Evolutionary conservation across 2,113 vertebrate genomes (phyloP).

Genomic region (Gambusia holbrooki): DNA sequence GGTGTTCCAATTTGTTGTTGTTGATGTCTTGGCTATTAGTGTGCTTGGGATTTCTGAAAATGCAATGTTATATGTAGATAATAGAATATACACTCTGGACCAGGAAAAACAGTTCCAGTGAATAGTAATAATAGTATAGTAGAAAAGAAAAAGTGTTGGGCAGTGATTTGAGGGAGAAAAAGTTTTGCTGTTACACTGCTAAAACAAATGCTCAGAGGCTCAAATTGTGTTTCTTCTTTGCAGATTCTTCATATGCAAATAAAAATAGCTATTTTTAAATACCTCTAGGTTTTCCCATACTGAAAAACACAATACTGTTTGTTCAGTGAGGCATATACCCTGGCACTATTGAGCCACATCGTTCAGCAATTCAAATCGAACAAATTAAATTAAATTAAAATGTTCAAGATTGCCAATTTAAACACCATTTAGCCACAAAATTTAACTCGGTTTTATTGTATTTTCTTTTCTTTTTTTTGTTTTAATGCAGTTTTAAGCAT

Average conservation of each 20-base stretch:
- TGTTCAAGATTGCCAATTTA: neutral
- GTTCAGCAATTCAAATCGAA: neutral
- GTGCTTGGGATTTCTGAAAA: neutral
- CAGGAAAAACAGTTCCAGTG: neutral
- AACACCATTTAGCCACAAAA: neutral
- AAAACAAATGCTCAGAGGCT: neutral
- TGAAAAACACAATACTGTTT: neutral
- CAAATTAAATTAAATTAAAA: neutral
- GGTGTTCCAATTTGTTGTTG: neutral
- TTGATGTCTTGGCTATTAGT: neutral
- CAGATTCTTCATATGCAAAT: no score
- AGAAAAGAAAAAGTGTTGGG: neutral
- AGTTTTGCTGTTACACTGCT: neutral
- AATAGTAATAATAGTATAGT: neutral
- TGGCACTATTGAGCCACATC: neutral
- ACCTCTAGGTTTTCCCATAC: neutral
- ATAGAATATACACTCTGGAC: neutral
- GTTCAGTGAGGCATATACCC: neutral
- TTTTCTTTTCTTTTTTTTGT: neutral
- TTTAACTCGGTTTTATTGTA: no score
- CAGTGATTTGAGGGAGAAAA: neutral
- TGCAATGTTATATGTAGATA: neutral
- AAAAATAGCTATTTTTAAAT: neutral
- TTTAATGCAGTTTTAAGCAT: neutral
- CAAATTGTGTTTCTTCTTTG: no score